These are phyloP conservation scores for Acanthococcus lagerstroemiae DNA, from an alignment of 2,888 invertebrate genomes.

Conservation along the genomic window DNA sequence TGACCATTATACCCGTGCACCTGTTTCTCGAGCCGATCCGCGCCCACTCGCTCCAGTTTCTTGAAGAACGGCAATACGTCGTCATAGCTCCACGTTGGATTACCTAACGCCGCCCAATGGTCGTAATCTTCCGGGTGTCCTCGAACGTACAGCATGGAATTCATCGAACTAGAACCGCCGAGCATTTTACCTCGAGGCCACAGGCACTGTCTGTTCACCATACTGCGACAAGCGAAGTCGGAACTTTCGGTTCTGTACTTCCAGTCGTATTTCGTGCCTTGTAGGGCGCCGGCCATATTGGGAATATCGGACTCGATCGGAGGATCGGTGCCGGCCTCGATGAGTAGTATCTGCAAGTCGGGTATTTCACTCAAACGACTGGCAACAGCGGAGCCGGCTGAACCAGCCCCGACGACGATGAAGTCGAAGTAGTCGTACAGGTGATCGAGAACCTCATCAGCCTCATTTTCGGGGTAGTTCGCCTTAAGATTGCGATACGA, in stretches of 20 bases:
- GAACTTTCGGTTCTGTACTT: slow-evolving; percentile 2
- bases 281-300: no score
- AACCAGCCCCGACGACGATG: no score
- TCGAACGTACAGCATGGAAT: slow-evolving; percentile 6
- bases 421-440: no score
- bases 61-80: slow-evolving; percentile 9
- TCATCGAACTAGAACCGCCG: slow-evolving; percentile 16
- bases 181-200: slow-evolving; percentile 16
- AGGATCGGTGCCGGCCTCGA: no score
- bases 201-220: slow-evolving; percentile 1
- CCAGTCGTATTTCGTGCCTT: slow-evolving; percentile 11
- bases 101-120: slow-evolving; percentile 1
- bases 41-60: slow-evolving; percentile 4
- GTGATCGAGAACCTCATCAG: no score
- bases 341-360: no score
- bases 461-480: no score
- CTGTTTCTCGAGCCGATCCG: neutral
- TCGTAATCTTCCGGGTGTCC: slow-evolving; percentile 14
- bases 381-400: no score
- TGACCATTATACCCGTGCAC: slow-evolving; percentile 7
- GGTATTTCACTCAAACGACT: no score
- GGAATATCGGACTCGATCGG: no score
- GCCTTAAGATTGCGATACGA: no score
- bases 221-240: neutral
- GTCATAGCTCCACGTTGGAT: slow-evolving; percentile 9